Base-by-base conservation (phyloP, 2,797 vertebrate species). In the Huso huso region DNA sequence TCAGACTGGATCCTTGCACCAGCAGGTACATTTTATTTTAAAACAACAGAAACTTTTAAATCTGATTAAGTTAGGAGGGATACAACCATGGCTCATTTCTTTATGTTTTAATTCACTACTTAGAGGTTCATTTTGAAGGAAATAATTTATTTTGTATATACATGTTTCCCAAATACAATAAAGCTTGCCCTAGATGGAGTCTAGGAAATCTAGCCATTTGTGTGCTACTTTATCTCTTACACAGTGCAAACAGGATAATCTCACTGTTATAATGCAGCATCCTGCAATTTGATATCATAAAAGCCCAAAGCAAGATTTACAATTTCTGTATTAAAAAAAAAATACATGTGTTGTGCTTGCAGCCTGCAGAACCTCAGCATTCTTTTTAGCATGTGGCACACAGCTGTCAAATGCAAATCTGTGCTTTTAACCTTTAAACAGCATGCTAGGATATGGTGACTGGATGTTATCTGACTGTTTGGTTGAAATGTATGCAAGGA, bases 211-310 rank as follows among this genome's bases (percentile, higher is more conserved):
- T 48, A 49, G 18, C 64, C n/a, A 62, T 57, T 51, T 51, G 61
- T 55, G 18, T 49, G 13, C 53, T 50, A 51, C 8, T 62, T 62
- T 70, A 59, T 62, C 63, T 61, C 49, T 52, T 63, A 65, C 72
- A 70, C 66, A 66, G 66, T 62, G 63, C 53, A 62, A 70, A 59
- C 63, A 70, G 69, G 66, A 65, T 73, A 68, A 70, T 59, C 68
- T 60, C 61, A 65, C 68, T 62, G 23, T 66, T 65, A 59, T 49
- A 7, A 70, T 70, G 10, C 63, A 64, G 49, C 8, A 12, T 51
- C 66, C 61, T 72, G 59, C 68, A 51, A 61, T 48, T 53, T 72
- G 69, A 64, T 48, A 63, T 60, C 68, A 6, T 66, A 64, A 68
- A 75, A 67, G 61, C 61, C 64, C 18, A 12, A 13, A 57, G 15